Conservation (phyloP, 2,888 invertebrate genomes). For the Xanthostigma xanthostigma region DNA sequence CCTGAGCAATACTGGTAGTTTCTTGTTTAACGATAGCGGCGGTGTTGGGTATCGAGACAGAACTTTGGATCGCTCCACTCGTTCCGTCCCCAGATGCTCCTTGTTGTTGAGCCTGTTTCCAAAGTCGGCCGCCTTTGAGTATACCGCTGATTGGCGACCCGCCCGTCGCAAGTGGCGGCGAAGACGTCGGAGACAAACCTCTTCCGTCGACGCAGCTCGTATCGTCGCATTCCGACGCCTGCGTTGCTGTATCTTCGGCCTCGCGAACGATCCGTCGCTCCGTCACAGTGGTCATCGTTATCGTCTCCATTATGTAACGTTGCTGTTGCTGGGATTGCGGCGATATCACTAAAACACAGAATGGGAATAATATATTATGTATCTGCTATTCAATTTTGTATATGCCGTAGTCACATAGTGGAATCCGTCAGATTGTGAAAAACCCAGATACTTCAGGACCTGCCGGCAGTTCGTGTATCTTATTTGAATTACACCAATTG, state of each 20-base stretch:
- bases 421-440: too few species aligned
- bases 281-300: conserved; percentile 51
- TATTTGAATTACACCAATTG: too few species aligned
- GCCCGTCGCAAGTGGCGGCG: conserved; percentile 20
- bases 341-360: conserved; percentile 15
- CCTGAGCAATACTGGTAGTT: too few species aligned
- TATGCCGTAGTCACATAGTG: too few species aligned
- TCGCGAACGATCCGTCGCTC: conserved; percentile 44
- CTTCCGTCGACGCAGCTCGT: conserved; percentile 1
- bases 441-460: too few species aligned
- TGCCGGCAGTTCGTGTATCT: too few species aligned
- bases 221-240: conserved; percentile 11
- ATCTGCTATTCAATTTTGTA: neutral
- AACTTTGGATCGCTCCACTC: neutral
- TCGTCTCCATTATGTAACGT: conserved; percentile 47
- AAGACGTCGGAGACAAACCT: neutral
- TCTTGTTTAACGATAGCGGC: neutral
- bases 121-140: conserved; percentile 60
- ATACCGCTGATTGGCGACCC: conserved; percentile 55
- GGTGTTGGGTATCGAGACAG: neutral
- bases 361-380: neutral
- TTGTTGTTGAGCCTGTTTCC: conserved; percentile 33
- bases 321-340: conserved; percentile 21
- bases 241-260: conserved; percentile 23
- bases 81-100: neutral